phyloP scores from a whole-genome alignment of 2,113 vertebrate species.

The Labeo catla region DNA sequence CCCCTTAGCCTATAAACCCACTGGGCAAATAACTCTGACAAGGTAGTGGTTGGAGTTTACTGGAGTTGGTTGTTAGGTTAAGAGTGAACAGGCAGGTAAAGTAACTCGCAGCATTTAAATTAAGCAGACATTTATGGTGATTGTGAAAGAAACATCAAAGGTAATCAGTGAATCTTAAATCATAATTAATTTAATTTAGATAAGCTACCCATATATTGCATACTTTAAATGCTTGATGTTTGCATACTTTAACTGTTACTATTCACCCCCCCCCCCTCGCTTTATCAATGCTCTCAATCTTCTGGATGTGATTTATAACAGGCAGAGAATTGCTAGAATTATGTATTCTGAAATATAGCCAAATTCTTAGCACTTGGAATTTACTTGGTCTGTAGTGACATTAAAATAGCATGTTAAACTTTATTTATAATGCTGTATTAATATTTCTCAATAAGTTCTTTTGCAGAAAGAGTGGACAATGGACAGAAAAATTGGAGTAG shows the following conservation, averaged over 20 bases:
- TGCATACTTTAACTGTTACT: no score
- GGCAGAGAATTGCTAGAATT: no score
- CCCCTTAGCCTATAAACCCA: no score
- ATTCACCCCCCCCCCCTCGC: background rate
- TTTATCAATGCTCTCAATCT: background rate
- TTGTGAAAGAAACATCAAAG: background rate
- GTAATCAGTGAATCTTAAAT: background rate
- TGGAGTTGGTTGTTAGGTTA: background rate
- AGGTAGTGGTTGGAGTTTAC: background rate
- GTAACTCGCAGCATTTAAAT: background rate
- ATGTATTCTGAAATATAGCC: no score
- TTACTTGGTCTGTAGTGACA: no score
- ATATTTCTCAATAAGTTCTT: background rate
- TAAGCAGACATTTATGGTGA: background rate
- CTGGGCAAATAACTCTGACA: background rate
- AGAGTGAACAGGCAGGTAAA: background rate
- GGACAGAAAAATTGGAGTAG: no score
- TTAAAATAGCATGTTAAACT: no score
- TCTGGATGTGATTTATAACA: no score
- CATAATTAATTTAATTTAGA: background rate
- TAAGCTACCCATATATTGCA: background rate
- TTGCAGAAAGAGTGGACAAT: background rate
- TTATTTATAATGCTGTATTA: no score
- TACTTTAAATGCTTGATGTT: background rate
- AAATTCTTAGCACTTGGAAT: no score